Conservation (phyloP, 2,113 vertebrate genomes). For the Apodemus sylvaticus region DNA sequence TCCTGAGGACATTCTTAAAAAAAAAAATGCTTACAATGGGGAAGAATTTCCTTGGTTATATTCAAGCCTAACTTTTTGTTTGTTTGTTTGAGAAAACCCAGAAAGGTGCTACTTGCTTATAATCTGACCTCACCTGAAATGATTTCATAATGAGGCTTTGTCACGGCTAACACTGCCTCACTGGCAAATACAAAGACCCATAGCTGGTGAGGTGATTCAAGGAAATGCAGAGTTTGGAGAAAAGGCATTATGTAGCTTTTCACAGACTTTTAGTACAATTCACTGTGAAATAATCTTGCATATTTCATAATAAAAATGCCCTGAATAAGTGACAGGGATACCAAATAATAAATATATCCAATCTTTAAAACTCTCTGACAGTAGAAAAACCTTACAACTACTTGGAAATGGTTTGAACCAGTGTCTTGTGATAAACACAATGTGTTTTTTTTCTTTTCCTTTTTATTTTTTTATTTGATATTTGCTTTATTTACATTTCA, state of each 20-base stretch:
- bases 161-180: not conserved
- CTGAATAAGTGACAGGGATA: conserved; percentile 39
- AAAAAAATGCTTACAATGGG: not conserved
- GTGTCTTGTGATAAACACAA: not conserved
- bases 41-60: not conserved
- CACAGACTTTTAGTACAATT: conserved; percentile 22
- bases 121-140: not conserved
- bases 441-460: not conserved
- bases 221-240: not conserved
- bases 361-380: not conserved
- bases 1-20: not conserved
- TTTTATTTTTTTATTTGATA: not conserved
- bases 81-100: conserved; percentile 48
- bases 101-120: conserved; percentile 3
- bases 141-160: not conserved
- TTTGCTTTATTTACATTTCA: too few species aligned
- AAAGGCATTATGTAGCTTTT: not conserved
- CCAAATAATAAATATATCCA: conserved; percentile 42
- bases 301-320: conserved; percentile 33
- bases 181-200: not conserved
- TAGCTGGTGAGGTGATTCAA: not conserved
- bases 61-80: not conserved
- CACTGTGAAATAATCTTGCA: conserved; percentile 2
- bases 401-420: conserved; percentile 51
- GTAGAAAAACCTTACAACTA: conserved; percentile 51